A percentile compares a stretch with the other conserved stretches of the same genome.
These are phyloP conservation scores for Colaptes auratus DNA, from an alignment of 2,113 vertebrate genomes.

Conservation along the genomic window DNA sequence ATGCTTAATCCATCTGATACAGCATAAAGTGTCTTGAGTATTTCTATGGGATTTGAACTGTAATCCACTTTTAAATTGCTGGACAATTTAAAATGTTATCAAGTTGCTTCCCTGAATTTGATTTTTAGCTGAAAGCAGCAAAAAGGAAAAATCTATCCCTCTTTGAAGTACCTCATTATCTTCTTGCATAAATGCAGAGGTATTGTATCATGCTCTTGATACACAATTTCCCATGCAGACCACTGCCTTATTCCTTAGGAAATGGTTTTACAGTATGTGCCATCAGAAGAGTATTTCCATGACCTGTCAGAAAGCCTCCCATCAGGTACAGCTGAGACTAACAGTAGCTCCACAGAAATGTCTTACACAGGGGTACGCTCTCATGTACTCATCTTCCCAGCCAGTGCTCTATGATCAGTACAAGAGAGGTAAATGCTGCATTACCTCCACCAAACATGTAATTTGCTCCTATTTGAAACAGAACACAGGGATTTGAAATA, in stretches of 20 bases:
- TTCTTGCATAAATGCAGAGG: not conserved
- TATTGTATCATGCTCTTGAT: not conserved
- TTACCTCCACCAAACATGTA: not conserved
- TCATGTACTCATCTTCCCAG: not conserved
- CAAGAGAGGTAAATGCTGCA: not conserved
- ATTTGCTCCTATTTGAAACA: not conserved
- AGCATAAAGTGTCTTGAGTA: not conserved
- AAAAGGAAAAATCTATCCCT: not conserved
- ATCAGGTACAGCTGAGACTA: not conserved
- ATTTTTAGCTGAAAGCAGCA: not conserved
- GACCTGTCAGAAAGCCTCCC: not conserved
- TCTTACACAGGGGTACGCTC: not conserved
- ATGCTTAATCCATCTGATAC: conserved; percentile 46
- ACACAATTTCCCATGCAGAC: not conserved
- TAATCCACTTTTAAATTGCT: conserved; percentile 51
- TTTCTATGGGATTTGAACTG: not conserved
- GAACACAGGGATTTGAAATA: not conserved
- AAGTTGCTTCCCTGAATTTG: not conserved
- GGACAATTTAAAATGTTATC: not conserved
- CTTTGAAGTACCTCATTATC: not conserved
- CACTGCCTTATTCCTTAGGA: not conserved
- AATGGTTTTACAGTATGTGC: not conserved
- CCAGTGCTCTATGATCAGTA: not conserved
- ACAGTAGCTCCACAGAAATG: not conserved
- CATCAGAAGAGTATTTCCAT: not conserved